Conservation (phyloP, 2,797 vertebrate genomes). For the Eptatretus atami region DNA sequence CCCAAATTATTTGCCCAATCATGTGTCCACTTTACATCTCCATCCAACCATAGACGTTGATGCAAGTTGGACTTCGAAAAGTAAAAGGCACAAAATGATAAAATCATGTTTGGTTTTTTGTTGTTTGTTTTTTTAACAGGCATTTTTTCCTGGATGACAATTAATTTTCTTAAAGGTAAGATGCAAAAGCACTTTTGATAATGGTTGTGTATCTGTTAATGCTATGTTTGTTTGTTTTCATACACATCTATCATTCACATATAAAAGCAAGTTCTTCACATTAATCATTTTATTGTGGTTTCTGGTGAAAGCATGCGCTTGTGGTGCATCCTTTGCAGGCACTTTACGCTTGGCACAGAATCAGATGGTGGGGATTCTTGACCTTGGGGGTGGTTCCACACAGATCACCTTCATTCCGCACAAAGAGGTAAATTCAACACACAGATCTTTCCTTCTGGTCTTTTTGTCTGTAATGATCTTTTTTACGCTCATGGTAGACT, state of each 20-base stretch:
- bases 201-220: too few species aligned
- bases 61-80: too few species aligned
- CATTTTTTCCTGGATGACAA: constrained; percentile 82
- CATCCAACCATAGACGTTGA: too few species aligned
- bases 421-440: constrained; percentile 27
- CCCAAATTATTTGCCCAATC: too few species aligned
- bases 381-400: constrained; percentile 80
- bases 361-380: constrained; percentile 61
- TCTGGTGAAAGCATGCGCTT: not conserved
- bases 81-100: too few species aligned
- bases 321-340: constrained; percentile 18
- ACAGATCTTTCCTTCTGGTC: not conserved
- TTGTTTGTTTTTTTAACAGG: constrained; percentile 20
- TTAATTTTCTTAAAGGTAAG: constrained; percentile 93
- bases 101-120: constrained; percentile 7
- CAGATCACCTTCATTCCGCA: constrained; percentile 84
- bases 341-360: constrained; percentile 42
- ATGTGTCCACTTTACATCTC: too few species aligned
- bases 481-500: too few species aligned
- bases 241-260: too few species aligned
- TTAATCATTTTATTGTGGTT: too few species aligned
- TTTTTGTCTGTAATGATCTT: too few species aligned
- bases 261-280: too few species aligned
- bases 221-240: too few species aligned
- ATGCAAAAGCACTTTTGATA: constrained; percentile 1